Conservation (phyloP, 2,888 invertebrate genomes). For the Nephrocerus scutellatus region DNA sequence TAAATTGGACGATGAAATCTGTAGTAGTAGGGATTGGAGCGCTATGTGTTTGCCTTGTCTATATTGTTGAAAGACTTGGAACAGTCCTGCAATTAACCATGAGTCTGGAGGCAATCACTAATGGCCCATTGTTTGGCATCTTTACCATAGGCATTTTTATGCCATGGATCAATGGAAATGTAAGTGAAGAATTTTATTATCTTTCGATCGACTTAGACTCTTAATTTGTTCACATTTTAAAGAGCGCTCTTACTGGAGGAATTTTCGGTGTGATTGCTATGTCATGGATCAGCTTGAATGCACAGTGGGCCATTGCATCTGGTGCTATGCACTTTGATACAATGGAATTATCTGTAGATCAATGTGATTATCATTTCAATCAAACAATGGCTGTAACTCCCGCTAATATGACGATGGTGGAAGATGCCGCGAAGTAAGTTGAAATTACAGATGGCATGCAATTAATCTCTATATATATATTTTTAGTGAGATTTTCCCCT, state of each 20-base stretch:
- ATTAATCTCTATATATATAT: slow-evolving; percentile 1
- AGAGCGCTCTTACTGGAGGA: slow-evolving; percentile 59
- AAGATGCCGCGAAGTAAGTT: slow-evolving; percentile 30
- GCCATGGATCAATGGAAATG: slow-evolving; percentile 61
- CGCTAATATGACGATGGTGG: slow-evolving; percentile 22
- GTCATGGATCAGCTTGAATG: slow-evolving; percentile 58
- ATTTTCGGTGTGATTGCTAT: slow-evolving; percentile 52
- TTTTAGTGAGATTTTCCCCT: slow-evolving; percentile 38
- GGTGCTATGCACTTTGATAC: slow-evolving; percentile 59
- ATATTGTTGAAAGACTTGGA: slow-evolving; percentile 70
- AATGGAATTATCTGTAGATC: slow-evolving; percentile 57
- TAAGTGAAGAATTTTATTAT: slow-evolving; percentile 31
- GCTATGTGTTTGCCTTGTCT: slow-evolving; percentile 60
- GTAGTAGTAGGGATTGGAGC: slow-evolving; percentile 64
- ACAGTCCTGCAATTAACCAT: slow-evolving; percentile 62
- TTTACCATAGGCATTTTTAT: slow-evolving; percentile 62
- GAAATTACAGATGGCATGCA: not conserved
- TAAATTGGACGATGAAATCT: slow-evolving; percentile 60
- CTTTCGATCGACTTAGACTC: not conserved
- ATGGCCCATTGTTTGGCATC: slow-evolving; percentile 62
- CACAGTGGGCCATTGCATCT: slow-evolving; percentile 56
- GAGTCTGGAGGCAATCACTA: slow-evolving; percentile 63
- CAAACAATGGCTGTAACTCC: slow-evolving; percentile 21
- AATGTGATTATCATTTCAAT: slow-evolving; percentile 59
- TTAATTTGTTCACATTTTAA: not conserved